Evolutionary conservation across 2,797 vertebrate genomes (phyloP).

Genomic region (Helicolenus hilgendorfi): DNA sequence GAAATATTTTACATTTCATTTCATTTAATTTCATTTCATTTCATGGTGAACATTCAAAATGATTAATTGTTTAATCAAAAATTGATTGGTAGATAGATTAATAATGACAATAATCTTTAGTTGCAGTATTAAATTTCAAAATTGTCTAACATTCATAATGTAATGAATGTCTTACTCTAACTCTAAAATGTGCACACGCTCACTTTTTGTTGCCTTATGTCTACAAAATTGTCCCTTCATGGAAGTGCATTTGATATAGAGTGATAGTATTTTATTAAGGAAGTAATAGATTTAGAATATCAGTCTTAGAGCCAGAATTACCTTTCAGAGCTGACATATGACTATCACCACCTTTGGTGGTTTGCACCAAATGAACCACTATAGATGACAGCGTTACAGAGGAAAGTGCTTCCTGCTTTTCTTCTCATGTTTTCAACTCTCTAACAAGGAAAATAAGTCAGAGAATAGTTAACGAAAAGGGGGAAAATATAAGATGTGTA

Average conservation of each 20-base stretch:
- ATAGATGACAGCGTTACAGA: neutral
- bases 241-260: neutral
- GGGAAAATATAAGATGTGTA: neutral
- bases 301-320: neutral
- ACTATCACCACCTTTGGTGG: neutral
- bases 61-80: neutral
- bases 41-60: neutral
- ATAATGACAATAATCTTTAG: neutral
- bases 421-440: neutral
- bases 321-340: neutral
- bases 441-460: neutral
- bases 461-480: neutral
- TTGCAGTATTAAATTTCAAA: neutral
- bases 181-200: neutral
- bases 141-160: neutral
- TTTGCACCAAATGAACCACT: neutral
- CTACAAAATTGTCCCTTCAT: neutral
- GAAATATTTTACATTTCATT: neutral
- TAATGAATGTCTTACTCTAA: neutral
- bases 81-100: neutral
- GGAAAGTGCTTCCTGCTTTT: constrained; percentile 2
- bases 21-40: too few relatives aligned
- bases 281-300: neutral
- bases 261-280: neutral
- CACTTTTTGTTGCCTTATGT: neutral